These are phyloP conservation scores for Trissoscelio sp. DNA, from an alignment of 2,888 invertebrate species.

Conservation along the genomic window DNA sequence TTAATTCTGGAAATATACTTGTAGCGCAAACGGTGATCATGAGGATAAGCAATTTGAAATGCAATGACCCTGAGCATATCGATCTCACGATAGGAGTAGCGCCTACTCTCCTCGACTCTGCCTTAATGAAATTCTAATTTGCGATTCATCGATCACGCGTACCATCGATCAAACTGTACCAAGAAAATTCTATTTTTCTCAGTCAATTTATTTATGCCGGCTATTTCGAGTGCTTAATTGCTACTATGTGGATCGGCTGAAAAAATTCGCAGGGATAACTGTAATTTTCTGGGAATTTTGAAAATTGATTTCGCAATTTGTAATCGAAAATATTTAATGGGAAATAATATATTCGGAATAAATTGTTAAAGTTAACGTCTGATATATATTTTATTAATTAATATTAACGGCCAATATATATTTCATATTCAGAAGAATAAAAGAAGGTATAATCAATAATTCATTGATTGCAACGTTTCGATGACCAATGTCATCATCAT, in stretches of 20 bases:
- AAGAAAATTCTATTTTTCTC: slow-evolving; percentile 43
- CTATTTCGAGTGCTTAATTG: slow-evolving; percentile 19
- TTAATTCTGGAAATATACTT: slow-evolving; percentile 59
- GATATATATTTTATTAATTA: too few relatives aligned
- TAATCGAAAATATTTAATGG: too few relatives aligned
- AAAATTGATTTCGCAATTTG: slow-evolving; percentile 9
- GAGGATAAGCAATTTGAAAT: slow-evolving; percentile 58
- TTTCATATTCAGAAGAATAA: too few relatives aligned
- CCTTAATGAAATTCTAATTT: slow-evolving; percentile 68
- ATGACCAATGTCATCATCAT: too few relatives aligned
- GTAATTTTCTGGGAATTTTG: slow-evolving; percentile 16
- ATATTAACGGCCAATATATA: too few relatives aligned
- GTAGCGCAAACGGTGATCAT: slow-evolving; percentile 35
- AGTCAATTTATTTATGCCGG: slow-evolving; percentile 38
- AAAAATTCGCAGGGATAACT: slow-evolving; percentile 5
- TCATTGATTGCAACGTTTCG: too few relatives aligned
- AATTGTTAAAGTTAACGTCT: too few relatives aligned
- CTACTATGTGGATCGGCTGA: slow-evolving; percentile 21
- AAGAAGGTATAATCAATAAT: too few relatives aligned
- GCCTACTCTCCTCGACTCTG: too few relatives aligned
- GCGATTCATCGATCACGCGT: slow-evolving; percentile 66
- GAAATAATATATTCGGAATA: background rate
- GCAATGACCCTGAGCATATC: slow-evolving; percentile 56
- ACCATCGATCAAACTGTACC: slow-evolving; percentile 59
- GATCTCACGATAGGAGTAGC: slow-evolving; percentile 49